A percentile compares a stretch with the other conserved stretches of the same genome.
phyloP scores from a whole-genome alignment of 2,113 vertebrate species.

The Pantherophis guttatus region DNA sequence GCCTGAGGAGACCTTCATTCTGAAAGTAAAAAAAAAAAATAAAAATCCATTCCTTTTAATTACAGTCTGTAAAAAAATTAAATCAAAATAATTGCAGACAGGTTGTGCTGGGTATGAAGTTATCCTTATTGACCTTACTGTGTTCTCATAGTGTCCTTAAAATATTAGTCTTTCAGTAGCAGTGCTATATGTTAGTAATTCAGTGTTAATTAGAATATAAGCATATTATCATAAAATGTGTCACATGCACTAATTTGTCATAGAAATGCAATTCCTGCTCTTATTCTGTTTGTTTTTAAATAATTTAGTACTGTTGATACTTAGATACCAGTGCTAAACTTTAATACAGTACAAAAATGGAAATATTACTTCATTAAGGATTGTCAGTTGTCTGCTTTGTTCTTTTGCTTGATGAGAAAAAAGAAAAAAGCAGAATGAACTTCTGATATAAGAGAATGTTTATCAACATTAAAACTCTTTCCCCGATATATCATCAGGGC shows the following conservation, averaged over 20 bases:
- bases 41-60: slow-evolving; percentile 35
- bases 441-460: not conserved
- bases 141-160: slow-evolving; percentile 5
- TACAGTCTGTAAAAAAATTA: slow-evolving; percentile 27
- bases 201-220: not conserved
- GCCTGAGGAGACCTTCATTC: slow-evolving; percentile 84
- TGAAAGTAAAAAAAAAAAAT: slow-evolving; percentile 72
- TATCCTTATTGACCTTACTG: slow-evolving; percentile 30
- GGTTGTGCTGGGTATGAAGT: slow-evolving; percentile 31
- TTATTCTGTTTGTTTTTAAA: not conserved
- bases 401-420: not conserved
- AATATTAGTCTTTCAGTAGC: not conserved
- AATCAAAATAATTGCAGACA: slow-evolving; percentile 40
- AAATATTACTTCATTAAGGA: no score
- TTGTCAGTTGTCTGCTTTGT: not conserved
- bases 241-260: not conserved
- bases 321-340: not conserved
- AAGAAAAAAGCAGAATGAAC: not conserved
- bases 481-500: not conserved
- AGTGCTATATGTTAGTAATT: not conserved
- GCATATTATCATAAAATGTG: not conserved
- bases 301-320: not conserved
- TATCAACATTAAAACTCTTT: not conserved
- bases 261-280: accelerated
- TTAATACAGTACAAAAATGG: not conserved